phyloP scores from a whole-genome alignment of 2,113 vertebrate genomes.

The Ailuropoda melanoleuca region DNA sequence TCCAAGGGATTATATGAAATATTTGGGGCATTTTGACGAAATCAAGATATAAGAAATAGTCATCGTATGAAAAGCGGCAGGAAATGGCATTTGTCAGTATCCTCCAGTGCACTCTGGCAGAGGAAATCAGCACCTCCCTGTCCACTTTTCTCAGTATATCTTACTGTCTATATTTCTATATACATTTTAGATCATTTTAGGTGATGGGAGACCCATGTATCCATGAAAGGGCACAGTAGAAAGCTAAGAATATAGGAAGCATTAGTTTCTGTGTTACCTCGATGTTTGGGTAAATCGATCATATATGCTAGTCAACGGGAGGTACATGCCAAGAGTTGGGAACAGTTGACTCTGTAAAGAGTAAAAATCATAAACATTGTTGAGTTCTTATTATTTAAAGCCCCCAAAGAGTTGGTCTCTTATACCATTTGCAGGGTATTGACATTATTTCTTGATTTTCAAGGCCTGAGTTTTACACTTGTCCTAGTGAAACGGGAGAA shows the following conservation, averaged over 20 bases:
- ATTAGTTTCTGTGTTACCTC: neutral
- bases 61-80: neutral
- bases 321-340: neutral
- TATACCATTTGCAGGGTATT: neutral
- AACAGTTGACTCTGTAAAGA: neutral
- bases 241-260: neutral
- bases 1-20: neutral
- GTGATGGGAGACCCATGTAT: neutral
- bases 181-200: neutral
- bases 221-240: neutral
- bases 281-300: neutral
- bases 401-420: neutral
- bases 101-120: neutral
- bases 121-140: neutral
- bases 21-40: neutral
- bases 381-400: constrained; percentile 14
- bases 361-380: neutral
- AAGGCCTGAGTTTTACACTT: neutral
- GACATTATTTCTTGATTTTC: neutral
- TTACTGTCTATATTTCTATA: neutral
- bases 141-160: neutral
- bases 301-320: too few relatives aligned
- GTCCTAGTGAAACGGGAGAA: neutral
- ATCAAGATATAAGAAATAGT: neutral
- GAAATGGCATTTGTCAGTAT: neutral